phyloP scores from a whole-genome alignment of 2,888 invertebrate genomes.

The Rugalucina vietnamica region DNA sequence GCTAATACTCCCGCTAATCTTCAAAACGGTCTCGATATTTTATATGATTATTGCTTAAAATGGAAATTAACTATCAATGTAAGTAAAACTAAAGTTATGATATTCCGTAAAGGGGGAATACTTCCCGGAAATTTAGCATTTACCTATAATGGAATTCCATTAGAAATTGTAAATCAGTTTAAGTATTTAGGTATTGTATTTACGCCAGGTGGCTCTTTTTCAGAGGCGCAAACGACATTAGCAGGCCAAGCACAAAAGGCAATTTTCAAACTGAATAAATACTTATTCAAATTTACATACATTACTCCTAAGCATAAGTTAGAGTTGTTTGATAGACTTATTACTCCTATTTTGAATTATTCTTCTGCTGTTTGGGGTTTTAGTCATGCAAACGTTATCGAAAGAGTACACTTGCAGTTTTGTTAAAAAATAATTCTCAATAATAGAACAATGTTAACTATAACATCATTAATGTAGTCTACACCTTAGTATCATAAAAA shows the following conservation, averaged over 20 bases:
- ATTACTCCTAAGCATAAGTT: neutral
- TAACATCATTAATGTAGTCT: too few species aligned
- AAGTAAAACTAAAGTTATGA: neutral
- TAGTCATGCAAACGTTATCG: neutral
- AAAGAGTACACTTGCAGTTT: neutral
- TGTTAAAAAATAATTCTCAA: too few species aligned
- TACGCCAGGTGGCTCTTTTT: neutral
- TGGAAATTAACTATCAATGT: neutral
- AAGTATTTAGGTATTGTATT: neutral
- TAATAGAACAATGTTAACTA: too few species aligned
- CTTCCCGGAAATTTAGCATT: neutral
- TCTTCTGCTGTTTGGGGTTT: neutral
- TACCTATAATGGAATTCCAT: neutral
- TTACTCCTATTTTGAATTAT: neutral
- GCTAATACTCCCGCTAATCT: too few species aligned
- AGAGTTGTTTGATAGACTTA: neutral
- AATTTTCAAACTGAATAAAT: neutral
- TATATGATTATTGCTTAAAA: neutral
- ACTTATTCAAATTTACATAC: neutral
- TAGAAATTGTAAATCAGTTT: neutral
- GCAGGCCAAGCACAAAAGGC: neutral
- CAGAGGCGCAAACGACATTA: neutral
- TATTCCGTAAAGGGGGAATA: neutral
- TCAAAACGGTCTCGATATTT: neutral
- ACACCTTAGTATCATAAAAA: too few species aligned